A percentile compares a stretch with the other conserved stretches of the same genome.
Conservation (phyloP, 2,797 vertebrate genomes). For the Tinamus major region DNA sequence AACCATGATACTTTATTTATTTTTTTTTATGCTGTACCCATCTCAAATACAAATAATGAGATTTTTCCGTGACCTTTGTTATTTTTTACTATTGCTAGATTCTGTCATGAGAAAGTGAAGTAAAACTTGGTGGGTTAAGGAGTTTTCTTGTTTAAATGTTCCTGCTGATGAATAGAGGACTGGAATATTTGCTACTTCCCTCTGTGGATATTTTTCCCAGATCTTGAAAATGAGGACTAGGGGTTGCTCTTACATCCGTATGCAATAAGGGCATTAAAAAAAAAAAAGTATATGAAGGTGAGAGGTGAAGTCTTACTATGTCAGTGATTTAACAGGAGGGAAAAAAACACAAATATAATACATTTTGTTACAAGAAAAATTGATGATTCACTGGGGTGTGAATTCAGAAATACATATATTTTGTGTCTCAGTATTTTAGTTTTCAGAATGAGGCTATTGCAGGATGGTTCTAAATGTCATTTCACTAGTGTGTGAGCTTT, state of each 20-base stretch:
- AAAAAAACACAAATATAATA: no score
- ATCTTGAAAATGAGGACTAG: not conserved
- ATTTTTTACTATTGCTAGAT: not conserved
- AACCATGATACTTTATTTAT: not conserved
- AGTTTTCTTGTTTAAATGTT: not conserved
- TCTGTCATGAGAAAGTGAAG: not conserved
- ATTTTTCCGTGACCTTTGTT: not conserved
- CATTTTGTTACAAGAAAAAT: not conserved
- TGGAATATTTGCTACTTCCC: not conserved
- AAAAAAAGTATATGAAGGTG: not conserved
- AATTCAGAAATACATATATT: not conserved
- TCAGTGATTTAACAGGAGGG: no score
- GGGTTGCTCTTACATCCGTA: not conserved
- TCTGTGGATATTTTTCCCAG: not conserved
- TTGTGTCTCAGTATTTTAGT: not conserved
- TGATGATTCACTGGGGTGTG: not conserved
- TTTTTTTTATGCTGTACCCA: not conserved
- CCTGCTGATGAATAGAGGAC: not conserved
- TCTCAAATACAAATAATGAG: not conserved
- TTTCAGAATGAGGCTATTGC: not conserved
- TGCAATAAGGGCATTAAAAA: not conserved
- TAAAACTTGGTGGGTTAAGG: not conserved
- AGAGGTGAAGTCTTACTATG: not conserved
- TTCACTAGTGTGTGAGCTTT: not conserved
- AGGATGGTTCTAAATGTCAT: not conserved